These are phyloP conservation scores for Hyperoplus lanceolatus DNA, from an alignment of 2,797 vertebrate species.

Conservation along the genomic window DNA sequence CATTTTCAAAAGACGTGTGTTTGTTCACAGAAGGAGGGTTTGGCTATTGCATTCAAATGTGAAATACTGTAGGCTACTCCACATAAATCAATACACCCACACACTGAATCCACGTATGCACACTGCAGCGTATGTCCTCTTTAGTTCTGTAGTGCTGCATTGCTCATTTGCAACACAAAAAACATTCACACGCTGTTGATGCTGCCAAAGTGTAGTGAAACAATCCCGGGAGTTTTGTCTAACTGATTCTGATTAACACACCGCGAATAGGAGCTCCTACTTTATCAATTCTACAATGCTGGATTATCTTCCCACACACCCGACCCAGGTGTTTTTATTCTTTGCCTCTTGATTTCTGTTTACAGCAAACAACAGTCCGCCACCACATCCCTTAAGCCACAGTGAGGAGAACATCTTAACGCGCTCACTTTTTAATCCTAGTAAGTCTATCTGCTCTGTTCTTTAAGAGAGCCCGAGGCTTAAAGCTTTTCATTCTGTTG, in stretches of 20 bases:
- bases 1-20: neutral
- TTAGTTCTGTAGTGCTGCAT: constrained; percentile 4
- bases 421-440: constrained; percentile 69
- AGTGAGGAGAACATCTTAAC: constrained; percentile 61
- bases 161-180: neutral
- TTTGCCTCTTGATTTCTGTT: constrained; percentile 54
- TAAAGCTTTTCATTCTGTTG: constrained; percentile 30
- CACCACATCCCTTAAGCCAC: constrained; percentile 46
- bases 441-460: constrained; percentile 50
- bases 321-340: neutral
- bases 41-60: neutral
- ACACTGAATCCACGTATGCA: neutral
- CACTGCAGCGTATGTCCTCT: neutral
- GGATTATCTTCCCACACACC: constrained; percentile 6
- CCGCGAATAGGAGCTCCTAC: constrained; percentile 46
- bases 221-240: constrained; percentile 5
- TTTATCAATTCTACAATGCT: constrained; percentile 13
- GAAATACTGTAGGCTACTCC: neutral
- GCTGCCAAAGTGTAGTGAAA: constrained; percentile 13
- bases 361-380: constrained; percentile 50
- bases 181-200: neutral
- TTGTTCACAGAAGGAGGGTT: neutral
- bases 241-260: constrained; percentile 26
- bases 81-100: neutral
- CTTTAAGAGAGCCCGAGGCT: constrained; percentile 54